Evolutionary conservation across 2,888 invertebrate species (phyloP).

Genomic region (Eupeodes latifasciatus): DNA sequence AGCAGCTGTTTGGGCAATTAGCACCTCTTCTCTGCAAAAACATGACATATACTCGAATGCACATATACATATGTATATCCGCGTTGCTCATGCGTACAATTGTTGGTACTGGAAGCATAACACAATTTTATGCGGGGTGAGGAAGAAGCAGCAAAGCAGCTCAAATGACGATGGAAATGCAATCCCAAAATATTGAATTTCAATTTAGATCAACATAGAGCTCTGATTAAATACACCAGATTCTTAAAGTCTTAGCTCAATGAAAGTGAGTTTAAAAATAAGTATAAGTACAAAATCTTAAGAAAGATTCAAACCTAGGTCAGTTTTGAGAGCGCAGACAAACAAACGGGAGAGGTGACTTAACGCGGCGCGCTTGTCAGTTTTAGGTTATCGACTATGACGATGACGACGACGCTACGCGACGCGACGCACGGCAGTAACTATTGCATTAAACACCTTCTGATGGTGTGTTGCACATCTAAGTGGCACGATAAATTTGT

Average conservation of each 20-base stretch:
- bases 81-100: slow-evolving; percentile 12
- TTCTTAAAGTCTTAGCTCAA: slow-evolving; percentile 23
- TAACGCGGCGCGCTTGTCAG: too few species aligned
- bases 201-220: slow-evolving; percentile 17
- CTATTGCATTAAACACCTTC: slow-evolving; percentile 61
- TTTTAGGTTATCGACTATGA: too few species aligned
- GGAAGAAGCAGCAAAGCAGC: slow-evolving; percentile 11
- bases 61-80: neutral
- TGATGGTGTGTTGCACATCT: slow-evolving; percentile 42
- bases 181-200: slow-evolving; percentile 42
- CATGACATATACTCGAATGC: too few species aligned
- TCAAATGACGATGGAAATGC: slow-evolving; percentile 26
- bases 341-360: neutral
- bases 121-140: slow-evolving; percentile 19
- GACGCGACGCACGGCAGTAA: neutral
- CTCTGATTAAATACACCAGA: slow-evolving; percentile 9
- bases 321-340: slow-evolving; percentile 21
- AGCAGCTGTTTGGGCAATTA: slow-evolving; percentile 59
- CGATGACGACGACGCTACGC: too few species aligned
- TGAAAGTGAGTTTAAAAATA: slow-evolving; percentile 46
- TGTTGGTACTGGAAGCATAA: slow-evolving; percentile 23
- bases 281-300: neutral
- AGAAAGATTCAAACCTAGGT: slow-evolving; percentile 53
- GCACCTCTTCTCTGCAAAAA: slow-evolving; percentile 40
- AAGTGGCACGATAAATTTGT: slow-evolving; percentile 58